Evolutionary conservation across 2,888 invertebrate genomes (phyloP).

Genomic region (Orthonychiurus folsomi): DNA sequence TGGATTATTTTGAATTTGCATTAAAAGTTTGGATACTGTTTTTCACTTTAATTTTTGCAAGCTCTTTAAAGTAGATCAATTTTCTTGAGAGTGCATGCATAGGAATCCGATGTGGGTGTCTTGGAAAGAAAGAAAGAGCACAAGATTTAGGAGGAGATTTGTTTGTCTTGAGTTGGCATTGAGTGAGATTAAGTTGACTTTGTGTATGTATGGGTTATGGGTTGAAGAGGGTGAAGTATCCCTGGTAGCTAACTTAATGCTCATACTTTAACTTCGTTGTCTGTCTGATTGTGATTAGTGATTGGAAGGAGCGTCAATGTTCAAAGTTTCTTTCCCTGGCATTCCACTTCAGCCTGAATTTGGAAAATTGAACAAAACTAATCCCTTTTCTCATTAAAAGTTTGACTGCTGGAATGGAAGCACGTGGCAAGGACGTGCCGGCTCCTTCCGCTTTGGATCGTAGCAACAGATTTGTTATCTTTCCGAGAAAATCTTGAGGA

Average conservation of each 20-base stretch:
- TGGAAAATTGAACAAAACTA: not conserved
- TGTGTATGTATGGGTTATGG: too few relatives aligned
- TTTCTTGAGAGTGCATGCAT: not conserved
- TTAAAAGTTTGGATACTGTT: not conserved
- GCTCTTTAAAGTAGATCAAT: too few relatives aligned
- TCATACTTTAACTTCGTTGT: not conserved
- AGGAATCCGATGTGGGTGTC: not conserved
- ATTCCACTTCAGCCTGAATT: not conserved
- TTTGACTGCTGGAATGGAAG: not conserved
- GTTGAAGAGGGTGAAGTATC: too few relatives aligned
- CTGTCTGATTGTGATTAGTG: conserved; percentile 1
- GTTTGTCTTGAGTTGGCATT: not conserved
- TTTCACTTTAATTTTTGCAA: not conserved
- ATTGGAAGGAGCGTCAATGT: not conserved
- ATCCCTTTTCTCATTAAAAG: not conserved
- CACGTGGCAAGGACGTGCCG: too few relatives aligned
- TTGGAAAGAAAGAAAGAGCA: not conserved
- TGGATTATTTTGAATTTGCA: too few relatives aligned
- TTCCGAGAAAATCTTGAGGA: too few relatives aligned
- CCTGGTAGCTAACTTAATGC: too few relatives aligned
- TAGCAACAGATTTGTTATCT: too few relatives aligned
- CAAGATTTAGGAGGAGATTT: not conserved
- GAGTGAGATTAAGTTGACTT: not conserved
- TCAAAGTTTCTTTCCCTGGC: not conserved
- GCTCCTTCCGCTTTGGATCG: too few relatives aligned